A percentile compares a stretch with the other conserved stretches of the same genome.
These are phyloP conservation scores for Polylopha cassiicola DNA, from an alignment of 2,888 invertebrate genomes.

Conservation along the genomic window DNA sequence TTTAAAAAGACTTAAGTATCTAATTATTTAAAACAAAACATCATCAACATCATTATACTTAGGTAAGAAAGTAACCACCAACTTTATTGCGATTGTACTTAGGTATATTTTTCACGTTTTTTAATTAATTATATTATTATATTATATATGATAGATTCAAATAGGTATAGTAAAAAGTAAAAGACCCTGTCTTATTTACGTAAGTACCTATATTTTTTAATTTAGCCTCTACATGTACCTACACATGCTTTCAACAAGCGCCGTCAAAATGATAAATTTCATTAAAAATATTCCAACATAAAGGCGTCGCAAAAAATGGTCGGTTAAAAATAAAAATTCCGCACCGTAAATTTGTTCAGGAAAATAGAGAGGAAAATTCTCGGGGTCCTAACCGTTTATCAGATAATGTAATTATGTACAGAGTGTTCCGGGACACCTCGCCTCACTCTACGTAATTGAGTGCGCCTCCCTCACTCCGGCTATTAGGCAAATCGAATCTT, in stretches of 20 bases:
- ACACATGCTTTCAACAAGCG: background rate
- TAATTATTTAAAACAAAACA: too few species aligned
- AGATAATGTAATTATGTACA: constrained; percentile 74
- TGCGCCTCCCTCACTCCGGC: constrained; percentile 57
- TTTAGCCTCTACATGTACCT: background rate
- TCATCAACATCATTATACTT: too few species aligned
- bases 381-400: constrained; percentile 52
- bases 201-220: background rate
- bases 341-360: constrained; percentile 10
- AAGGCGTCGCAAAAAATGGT: constrained; percentile 22
- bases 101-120: too few species aligned
- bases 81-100: too few species aligned
- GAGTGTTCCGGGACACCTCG: constrained; percentile 68
- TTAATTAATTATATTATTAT: too few species aligned
- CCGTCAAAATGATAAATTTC: constrained; percentile 2
- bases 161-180: too few species aligned
- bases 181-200: too few species aligned
- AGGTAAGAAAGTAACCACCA: too few species aligned
- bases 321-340: constrained; percentile 16
- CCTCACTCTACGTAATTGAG: constrained; percentile 70
- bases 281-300: constrained; percentile 27
- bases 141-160: too few species aligned
- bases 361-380: constrained; percentile 30
- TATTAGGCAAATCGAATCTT: constrained; percentile 77
- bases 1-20: too few species aligned